Evolutionary conservation across 92 coral and sea anemone species (phyloP).

Genomic region (Umimayanthus kanabou): DNA sequence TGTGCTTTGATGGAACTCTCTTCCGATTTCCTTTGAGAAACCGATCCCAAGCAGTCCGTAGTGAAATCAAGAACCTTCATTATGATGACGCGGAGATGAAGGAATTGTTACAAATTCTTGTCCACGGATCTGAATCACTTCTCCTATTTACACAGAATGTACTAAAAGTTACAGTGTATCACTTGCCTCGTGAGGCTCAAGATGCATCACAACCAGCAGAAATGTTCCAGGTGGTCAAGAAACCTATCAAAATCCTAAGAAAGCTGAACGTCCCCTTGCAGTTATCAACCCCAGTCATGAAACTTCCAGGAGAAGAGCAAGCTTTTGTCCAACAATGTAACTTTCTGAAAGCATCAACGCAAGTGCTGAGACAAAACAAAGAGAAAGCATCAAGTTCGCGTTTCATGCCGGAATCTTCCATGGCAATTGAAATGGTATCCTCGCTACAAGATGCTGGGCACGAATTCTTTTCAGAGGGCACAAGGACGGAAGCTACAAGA

Average conservation of each 20-base stretch:
- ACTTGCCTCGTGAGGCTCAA: slow-evolving; percentile 38
- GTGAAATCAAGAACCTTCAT: slow-evolving; percentile 68
- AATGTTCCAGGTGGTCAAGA: slow-evolving; percentile 67
- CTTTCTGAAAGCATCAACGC: slow-evolving; percentile 59
- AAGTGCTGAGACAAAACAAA: background rate
- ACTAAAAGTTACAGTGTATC: slow-evolving; percentile 61
- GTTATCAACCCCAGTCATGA: slow-evolving; percentile 51
- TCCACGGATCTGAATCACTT: slow-evolving; percentile 66
- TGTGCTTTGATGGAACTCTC: slow-evolving; percentile 68
- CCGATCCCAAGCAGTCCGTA: slow-evolving; percentile 53
- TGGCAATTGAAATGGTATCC: slow-evolving; percentile 39
- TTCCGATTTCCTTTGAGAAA: slow-evolving; percentile 78
- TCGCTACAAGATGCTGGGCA: slow-evolving; percentile 41
- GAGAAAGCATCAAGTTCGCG: background rate
- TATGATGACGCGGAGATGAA: slow-evolving; percentile 64
- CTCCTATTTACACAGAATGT: slow-evolving; percentile 87
- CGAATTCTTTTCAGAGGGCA: slow-evolving; percentile 12
- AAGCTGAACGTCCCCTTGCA: slow-evolving; percentile 37
- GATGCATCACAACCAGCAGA: slow-evolving; percentile 48
- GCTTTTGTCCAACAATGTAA: slow-evolving; percentile 61
- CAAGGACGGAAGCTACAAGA: background rate
- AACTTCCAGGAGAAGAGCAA: slow-evolving; percentile 49
- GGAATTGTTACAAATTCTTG: slow-evolving; percentile 60
- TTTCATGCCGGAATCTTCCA: slow-evolving; percentile 44
- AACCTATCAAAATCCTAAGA: slow-evolving; percentile 35